Evolutionary conservation across 2,888 invertebrate genomes (phyloP).

Genomic region (Athetis lepigone): DNA sequence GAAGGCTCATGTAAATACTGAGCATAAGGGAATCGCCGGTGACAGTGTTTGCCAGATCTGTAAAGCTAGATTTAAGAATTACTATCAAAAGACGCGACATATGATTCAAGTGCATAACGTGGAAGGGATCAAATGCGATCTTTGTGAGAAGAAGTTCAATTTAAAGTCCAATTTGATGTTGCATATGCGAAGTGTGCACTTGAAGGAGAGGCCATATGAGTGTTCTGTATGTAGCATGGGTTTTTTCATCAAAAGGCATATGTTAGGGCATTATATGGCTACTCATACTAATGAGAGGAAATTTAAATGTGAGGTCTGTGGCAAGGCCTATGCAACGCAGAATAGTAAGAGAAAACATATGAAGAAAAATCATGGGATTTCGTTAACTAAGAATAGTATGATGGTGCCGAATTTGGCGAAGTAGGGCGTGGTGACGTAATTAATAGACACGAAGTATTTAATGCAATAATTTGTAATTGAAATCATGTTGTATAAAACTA

Average conservation of each 20-base stretch:
- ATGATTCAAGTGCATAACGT: slow-evolving; percentile 86
- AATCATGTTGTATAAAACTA: no score
- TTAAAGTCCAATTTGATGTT: slow-evolving; percentile 81
- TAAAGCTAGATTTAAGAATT: slow-evolving; percentile 85
- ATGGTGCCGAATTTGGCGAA: slow-evolving; percentile 49
- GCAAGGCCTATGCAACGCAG: slow-evolving; percentile 88
- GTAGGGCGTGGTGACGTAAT: no score
- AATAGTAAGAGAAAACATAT: slow-evolving; percentile 84
- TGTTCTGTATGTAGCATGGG: slow-evolving; percentile 87
- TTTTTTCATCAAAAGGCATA: slow-evolving; percentile 86
- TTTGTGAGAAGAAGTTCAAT: slow-evolving; percentile 86
- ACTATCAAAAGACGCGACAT: slow-evolving; percentile 86
- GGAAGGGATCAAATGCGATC: slow-evolving; percentile 84
- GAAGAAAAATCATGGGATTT: slow-evolving; percentile 84
- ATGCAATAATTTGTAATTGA: slow-evolving; percentile 7
- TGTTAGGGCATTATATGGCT: slow-evolving; percentile 86
- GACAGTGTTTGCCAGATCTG: slow-evolving; percentile 87
- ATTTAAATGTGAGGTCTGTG: slow-evolving; percentile 91
- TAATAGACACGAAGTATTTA: slow-evolving; percentile 16
- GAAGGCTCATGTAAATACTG: slow-evolving; percentile 84
- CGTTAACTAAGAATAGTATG: slow-evolving; percentile 52
- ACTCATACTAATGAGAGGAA: slow-evolving; percentile 88
- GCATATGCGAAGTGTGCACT: slow-evolving; percentile 84
- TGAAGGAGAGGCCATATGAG: slow-evolving; percentile 84
- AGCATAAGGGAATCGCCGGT: slow-evolving; percentile 85